Evolutionary conservation across 1,140 invertebrate species (phyloP), one percentile per base, ranked within the genome.

Genomic region (Palaemon carinicauda): DNA sequence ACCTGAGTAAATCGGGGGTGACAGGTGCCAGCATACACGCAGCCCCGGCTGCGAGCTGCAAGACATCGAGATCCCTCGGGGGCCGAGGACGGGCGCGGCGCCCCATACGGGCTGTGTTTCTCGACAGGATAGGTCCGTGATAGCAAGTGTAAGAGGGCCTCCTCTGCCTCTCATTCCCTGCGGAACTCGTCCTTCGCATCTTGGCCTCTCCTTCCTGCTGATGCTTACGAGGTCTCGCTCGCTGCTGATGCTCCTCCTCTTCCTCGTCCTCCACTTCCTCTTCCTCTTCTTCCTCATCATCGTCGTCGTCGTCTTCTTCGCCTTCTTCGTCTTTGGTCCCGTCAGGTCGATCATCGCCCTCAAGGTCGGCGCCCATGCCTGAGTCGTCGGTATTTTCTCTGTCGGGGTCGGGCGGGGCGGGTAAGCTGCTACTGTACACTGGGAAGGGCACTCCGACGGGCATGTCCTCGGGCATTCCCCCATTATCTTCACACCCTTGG

Each of bases 1-100:
- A 89, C 89, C 89, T 89, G 89, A 89, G 79, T 19, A 89, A 83
- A 51, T 89, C 89, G 31, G 89, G 89, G n/a, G 89, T 89, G 60
- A 89, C 71, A 3, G 89, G 89, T n/a, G 89, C 87, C 53, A 88
- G 73, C 89, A 89, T 89, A 52, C 88, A 79, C 31, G 87, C 74
- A 54, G 89, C 87, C 17, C 89, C 89, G 14, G 89, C 87, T 10
- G 89, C 89, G 65, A 89, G 82, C 65, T 88, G 89, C 9, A 88
- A 51, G 53, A 89, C 80, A 56, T 89, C 89, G 19, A 86, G 80
- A 60, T 88, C 82, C 10, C 89, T 71, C 1, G 83, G 73, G 17
- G 79, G 86, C 14, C 87, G 82, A 14, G 89, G 87, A 9, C 86
- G 77, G 29, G 88, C 78, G 21, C 89, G 73, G 31, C 84, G 79